phyloP scores from a whole-genome alignment of 2,113 vertebrate genomes.

The Parus major region DNA sequence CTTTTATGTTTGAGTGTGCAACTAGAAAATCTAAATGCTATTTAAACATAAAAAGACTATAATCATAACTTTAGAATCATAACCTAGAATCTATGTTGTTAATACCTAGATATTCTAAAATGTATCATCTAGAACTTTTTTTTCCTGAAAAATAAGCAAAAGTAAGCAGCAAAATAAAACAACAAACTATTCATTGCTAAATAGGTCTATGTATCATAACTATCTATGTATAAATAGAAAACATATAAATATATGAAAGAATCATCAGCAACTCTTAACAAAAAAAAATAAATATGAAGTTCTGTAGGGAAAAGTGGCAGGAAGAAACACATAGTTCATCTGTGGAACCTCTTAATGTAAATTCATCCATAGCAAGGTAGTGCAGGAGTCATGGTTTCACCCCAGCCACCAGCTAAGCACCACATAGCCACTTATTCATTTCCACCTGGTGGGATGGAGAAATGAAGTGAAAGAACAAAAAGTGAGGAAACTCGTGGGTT shows the following conservation, averaged over 20 bases:
- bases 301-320: neutral
- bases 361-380: neutral
- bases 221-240: neutral
- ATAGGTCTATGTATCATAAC: neutral
- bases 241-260: neutral
- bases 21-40: neutral
- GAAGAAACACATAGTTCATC: neutral
- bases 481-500: neutral
- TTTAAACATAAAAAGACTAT: neutral
- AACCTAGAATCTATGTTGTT: no score
- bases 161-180: neutral
- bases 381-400: neutral
- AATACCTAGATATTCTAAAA: neutral
- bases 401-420: neutral
- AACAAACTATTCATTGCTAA: neutral
- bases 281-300: neutral
- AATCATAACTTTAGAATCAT: neutral
- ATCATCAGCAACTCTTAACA: neutral
- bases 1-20: neutral
- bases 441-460: neutral
- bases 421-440: neutral
- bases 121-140: neutral
- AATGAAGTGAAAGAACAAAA: neutral
- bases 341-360: neutral
- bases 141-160: neutral